Conservation (phyloP, 1,140 invertebrate species). For the Heliothis virescens region DNA sequence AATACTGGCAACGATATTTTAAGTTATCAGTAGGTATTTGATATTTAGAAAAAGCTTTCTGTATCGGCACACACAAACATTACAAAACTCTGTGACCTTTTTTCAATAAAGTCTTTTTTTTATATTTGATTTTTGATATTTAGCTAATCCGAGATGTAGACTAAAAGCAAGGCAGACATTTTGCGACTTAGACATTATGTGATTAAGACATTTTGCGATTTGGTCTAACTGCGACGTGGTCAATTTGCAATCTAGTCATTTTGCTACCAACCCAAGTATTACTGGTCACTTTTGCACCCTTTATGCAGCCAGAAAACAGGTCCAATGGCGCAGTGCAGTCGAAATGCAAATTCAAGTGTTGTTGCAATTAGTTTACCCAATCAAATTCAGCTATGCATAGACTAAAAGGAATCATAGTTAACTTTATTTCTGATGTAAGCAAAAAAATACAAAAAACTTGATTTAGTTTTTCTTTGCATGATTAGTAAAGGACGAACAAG, state of each 20-base stretch:
- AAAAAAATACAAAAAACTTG: background rate
- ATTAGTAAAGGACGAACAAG: background rate
- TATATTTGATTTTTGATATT: too few relatives aligned
- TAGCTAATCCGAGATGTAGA: too few relatives aligned
- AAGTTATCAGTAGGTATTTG: too few relatives aligned
- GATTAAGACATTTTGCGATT: too few relatives aligned
- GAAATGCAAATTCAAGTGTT: slow-evolving; percentile 47
- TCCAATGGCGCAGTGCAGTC: slow-evolving; percentile 48
- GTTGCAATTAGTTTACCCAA: slow-evolving; percentile 49
- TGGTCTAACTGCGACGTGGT: too few relatives aligned
- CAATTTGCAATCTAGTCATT: background rate
- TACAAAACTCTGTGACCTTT: too few relatives aligned
- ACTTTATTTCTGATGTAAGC: slow-evolving; percentile 15
- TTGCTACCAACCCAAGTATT: background rate
- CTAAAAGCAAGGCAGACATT: too few relatives aligned
- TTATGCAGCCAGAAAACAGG: background rate
- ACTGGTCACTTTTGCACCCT: slow-evolving; percentile 1
- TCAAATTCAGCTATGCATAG: slow-evolving; percentile 39
- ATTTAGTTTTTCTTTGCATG: background rate
- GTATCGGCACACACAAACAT: too few relatives aligned
- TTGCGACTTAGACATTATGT: too few relatives aligned
- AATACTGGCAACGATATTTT: too few relatives aligned
- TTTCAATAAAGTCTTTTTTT: too few relatives aligned
- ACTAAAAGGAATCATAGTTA: slow-evolving; percentile 30
- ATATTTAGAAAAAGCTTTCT: too few relatives aligned